These are phyloP conservation scores for Engystomops pustulosus DNA, from an alignment of 2,113 vertebrate genomes.

Conservation along the genomic window DNA sequence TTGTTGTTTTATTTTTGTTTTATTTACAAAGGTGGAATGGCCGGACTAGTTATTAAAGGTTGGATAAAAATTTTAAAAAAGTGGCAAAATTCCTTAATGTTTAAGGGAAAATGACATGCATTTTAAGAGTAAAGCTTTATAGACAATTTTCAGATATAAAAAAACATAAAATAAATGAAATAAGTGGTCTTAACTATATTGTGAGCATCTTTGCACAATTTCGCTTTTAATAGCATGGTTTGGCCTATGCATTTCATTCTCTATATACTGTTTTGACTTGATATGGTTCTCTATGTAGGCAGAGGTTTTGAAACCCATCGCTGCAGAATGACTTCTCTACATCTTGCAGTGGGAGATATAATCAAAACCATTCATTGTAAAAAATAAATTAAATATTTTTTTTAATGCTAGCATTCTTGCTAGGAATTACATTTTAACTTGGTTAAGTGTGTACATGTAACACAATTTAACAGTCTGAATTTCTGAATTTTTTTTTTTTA, in stretches of 20 bases:
- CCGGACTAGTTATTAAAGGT: constrained; percentile 84
- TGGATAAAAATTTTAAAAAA: constrained; percentile 74
- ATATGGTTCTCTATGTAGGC: constrained; percentile 65
- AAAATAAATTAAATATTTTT: constrained; percentile 37
- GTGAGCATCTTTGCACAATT: constrained; percentile 86
- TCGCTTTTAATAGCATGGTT: constrained; percentile 89
- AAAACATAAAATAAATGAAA: constrained; percentile 79
- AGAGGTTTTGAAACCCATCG: constrained; percentile 63
- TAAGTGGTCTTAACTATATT: constrained; percentile 81
- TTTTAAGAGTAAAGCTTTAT: constrained; percentile 89
- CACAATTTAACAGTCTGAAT: constrained; percentile 75
- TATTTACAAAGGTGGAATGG: constrained; percentile 74
- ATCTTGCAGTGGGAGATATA: constrained; percentile 39
- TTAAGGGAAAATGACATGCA: constrained; percentile 91
- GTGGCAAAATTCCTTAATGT: constrained; percentile 96
- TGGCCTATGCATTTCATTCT: constrained; percentile 74
- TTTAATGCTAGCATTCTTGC: constrained; percentile 66
- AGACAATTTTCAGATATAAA: constrained; percentile 80
- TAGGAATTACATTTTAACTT: constrained; percentile 67
- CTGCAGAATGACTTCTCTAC: constrained; percentile 67
- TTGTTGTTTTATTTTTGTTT: constrained; percentile 71
- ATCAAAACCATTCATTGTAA: neutral
- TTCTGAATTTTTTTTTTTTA: constrained; percentile 21
- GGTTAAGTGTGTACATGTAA: constrained; percentile 66
- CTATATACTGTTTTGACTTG: constrained; percentile 69